Evolutionary conservation across 2,888 invertebrate genomes (phyloP).

Genomic region (Microplitis deprimator): DNA sequence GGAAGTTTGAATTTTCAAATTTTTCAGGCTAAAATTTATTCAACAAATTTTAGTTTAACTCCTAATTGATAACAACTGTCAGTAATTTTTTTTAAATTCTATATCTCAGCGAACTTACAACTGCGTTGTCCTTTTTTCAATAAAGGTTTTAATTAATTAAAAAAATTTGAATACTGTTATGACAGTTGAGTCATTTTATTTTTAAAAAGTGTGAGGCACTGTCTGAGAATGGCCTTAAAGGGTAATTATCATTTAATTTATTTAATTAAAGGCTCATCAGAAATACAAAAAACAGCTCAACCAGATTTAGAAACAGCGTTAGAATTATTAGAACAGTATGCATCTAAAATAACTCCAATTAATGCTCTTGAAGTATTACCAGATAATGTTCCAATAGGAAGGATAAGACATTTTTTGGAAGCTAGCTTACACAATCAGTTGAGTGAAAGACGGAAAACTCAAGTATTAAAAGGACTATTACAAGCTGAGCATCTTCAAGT

Average conservation of each 20-base stretch:
- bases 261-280: slow-evolving; percentile 55
- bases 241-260: slow-evolving; percentile 52
- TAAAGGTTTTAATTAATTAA: too few relatives aligned
- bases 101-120: neutral
- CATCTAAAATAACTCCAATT: slow-evolving; percentile 86
- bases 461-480: slow-evolving; percentile 86
- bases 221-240: neutral
- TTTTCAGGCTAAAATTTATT: too few relatives aligned
- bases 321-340: slow-evolving; percentile 85
- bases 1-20: too few relatives aligned
- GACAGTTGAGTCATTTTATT: too few relatives aligned
- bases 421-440: slow-evolving; percentile 84
- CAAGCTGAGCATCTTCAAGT: slow-evolving; percentile 90
- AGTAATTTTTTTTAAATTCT: neutral
- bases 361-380: slow-evolving; percentile 87
- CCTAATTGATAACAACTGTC: neutral
- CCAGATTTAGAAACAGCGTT: slow-evolving; percentile 87
- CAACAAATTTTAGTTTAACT: too few relatives aligned
- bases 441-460: slow-evolving; percentile 80
- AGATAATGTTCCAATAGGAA: slow-evolving; percentile 81
- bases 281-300: slow-evolving; percentile 74
- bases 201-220: too few relatives aligned
- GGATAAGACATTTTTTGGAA: slow-evolving; percentile 85
- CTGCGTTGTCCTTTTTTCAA: too few relatives aligned
- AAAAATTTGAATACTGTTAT: too few relatives aligned